phyloP scores from a whole-genome alignment of 2,797 vertebrate species.

The Apogon talboti region DNA sequence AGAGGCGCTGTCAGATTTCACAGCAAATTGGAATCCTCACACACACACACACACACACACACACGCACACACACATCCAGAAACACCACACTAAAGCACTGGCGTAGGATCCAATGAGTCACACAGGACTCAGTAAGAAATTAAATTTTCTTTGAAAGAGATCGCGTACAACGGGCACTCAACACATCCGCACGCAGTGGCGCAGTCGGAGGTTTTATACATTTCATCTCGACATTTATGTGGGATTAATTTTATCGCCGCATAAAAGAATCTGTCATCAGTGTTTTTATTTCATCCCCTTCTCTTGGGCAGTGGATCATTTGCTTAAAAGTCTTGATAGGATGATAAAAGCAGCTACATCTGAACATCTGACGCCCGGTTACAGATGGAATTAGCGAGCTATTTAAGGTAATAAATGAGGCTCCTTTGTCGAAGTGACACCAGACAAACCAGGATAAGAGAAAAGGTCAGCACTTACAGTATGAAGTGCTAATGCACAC shows the following conservation, averaged over 20 bases:
- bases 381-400: conserved; percentile 18
- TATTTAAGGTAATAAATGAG: conserved; percentile 28
- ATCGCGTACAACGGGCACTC: conserved; percentile 6
- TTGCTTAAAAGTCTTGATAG: conserved; percentile 23
- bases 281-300: conserved; percentile 19
- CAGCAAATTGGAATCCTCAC: conserved; percentile 68
- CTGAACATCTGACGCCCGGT: conserved; percentile 15
- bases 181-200: conserved; percentile 5
- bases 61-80: conserved; percentile 7
- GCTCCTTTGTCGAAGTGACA: conserved; percentile 19
- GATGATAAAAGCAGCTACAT: conserved; percentile 30
- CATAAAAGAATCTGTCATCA: conserved; percentile 20
- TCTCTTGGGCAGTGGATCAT: conserved; percentile 18
- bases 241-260: conserved; percentile 19
- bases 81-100: conserved; percentile 15
- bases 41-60: conserved; percentile 9
- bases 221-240: conserved; percentile 16
- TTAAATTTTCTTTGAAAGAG: conserved; percentile 29
- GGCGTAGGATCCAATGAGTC: conserved; percentile 47
- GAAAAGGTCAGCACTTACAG: conserved; percentile 3
- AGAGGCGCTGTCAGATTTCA: conserved; percentile 69
- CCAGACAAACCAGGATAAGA: conserved; percentile 16
- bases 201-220: conserved; percentile 1
- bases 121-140: conserved; percentile 37
- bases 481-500: conserved; percentile 29